Conservation (phyloP, 2,797 vertebrate species). For the Neoniphon sammara region DNA sequence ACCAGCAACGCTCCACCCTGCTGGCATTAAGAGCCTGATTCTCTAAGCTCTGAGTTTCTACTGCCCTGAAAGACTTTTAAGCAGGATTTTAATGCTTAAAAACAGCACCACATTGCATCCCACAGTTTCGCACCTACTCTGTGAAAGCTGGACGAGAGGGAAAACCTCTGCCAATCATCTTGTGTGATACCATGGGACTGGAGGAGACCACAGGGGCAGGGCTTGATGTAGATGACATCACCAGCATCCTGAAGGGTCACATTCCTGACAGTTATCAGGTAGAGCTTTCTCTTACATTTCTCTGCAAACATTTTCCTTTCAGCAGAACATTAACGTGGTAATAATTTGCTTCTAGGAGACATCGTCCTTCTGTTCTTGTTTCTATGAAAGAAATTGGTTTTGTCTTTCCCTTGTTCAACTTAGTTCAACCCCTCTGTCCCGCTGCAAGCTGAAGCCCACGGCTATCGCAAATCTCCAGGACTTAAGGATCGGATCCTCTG, state of each 20-base stretch:
- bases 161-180: conserved; percentile 65
- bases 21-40: too few relatives aligned
- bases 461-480: conserved; percentile 13
- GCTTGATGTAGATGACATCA: conserved; percentile 70
- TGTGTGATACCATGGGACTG: conserved; percentile 82
- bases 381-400: not conserved
- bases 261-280: conserved; percentile 75
- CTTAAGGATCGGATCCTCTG: conserved; percentile 73
- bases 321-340: not conserved
- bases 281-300: not conserved
- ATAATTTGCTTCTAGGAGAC: too few relatives aligned
- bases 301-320: not conserved
- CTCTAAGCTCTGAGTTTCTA: too few relatives aligned
- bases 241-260: conserved; percentile 73
- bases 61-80: too few relatives aligned
- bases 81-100: too few relatives aligned
- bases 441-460: conserved; percentile 33
- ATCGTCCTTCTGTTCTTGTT: too few relatives aligned
- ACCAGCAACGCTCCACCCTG: too few relatives aligned
- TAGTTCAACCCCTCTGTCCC: conserved; percentile 71
- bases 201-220: conserved; percentile 71
- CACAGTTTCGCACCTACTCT: conserved; percentile 74
- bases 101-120: not conserved
- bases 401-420: not conserved
- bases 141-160: conserved; percentile 66